Conservation (phyloP, 2,797 vertebrate species). For the Anguilla anguilla region DNA sequence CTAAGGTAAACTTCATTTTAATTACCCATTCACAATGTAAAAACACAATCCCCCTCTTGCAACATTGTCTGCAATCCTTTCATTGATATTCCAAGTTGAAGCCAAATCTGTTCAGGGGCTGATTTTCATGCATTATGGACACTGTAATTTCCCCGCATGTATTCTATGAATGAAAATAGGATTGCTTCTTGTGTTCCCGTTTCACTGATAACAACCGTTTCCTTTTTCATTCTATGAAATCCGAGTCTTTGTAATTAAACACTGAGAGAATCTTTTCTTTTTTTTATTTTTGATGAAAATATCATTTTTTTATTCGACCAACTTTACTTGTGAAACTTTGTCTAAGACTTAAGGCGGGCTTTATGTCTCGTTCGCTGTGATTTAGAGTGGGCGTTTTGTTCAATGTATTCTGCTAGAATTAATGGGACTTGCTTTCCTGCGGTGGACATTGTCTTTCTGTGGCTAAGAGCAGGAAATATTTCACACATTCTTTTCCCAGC, state of each 20-base stretch:
- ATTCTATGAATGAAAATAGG: not conserved
- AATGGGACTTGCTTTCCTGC: no score
- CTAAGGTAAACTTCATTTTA: not conserved
- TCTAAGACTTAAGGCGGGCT: no score
- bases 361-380: no score
- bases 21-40: not conserved
- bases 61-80: not conserved
- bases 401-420: no score
- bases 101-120: not conserved
- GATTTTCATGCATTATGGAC: conserved; percentile 5
- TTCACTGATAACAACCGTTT: not conserved
- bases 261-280: not conserved
- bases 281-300: no score
- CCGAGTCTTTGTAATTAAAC: not conserved
- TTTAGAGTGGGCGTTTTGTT: no score
- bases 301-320: no score
- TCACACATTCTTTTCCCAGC: no score
- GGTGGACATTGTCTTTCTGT: no score
- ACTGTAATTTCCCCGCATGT: not conserved
- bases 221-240: not conserved
- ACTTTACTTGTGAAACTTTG: no score
- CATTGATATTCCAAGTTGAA: not conserved
- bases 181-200: not conserved
- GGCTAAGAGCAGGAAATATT: no score
- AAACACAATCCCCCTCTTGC: not conserved